phyloP scores from a whole-genome alignment of 1,140 invertebrate species.

The Eulimnadia texana region DNA sequence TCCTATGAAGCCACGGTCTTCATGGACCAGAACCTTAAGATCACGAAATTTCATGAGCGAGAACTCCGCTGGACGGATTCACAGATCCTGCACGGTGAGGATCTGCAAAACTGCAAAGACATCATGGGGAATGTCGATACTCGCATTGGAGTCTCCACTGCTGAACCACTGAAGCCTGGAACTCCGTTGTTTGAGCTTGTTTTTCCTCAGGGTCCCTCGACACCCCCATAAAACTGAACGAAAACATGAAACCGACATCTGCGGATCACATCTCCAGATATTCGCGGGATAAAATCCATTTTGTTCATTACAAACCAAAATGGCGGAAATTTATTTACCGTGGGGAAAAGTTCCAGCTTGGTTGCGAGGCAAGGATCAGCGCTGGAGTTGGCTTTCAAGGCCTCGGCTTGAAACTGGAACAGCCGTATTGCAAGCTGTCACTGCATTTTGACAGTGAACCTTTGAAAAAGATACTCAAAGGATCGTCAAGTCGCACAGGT shows the following conservation, averaged over 20 bases:
- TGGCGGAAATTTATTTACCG: not conserved
- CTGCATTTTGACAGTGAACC: constrained; percentile 1
- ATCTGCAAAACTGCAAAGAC: not conserved
- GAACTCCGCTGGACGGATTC: not conserved
- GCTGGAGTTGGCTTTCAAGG: not conserved
- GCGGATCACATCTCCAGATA: not conserved
- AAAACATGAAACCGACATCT: not conserved
- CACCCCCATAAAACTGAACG: not conserved
- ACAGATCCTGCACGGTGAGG: constrained; percentile 1
- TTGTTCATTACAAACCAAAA: not conserved
- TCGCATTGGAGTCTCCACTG: not conserved
- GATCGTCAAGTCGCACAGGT: not conserved
- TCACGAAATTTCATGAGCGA: not conserved
- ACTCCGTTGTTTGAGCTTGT: too few species aligned
- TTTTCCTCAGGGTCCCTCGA: not conserved
- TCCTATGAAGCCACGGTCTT: not conserved
- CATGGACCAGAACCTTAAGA: not conserved
- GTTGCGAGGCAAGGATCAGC: not conserved
- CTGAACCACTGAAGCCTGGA: not conserved
- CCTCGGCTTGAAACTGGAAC: not conserved
- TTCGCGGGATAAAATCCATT: not conserved
- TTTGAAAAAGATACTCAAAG: not conserved
- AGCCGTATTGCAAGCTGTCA: constrained; percentile 5
- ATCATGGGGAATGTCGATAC: not conserved
- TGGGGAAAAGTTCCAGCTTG: not conserved